Percentiles rank a stretch among this genome's conserved stretches.
phyloP scores from a whole-genome alignment of 1,140 invertebrate species.

The Pogonomyrmex californicus region DNA sequence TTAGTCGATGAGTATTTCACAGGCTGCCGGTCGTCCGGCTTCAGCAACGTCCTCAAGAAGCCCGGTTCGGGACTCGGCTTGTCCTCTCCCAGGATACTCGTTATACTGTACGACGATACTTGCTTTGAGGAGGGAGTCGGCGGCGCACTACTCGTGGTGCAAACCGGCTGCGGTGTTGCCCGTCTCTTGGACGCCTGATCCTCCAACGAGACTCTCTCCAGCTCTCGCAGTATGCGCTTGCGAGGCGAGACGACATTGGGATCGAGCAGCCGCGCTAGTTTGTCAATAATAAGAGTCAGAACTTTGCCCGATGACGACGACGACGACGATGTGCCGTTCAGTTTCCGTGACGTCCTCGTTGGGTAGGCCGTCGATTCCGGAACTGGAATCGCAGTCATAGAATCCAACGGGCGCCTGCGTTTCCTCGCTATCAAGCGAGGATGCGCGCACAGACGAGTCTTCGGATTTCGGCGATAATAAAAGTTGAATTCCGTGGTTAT shows the following conservation, averaged over 20 bases:
- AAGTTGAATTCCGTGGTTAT: slow-evolving; percentile 92
- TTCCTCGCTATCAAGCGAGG: slow-evolving; percentile 87
- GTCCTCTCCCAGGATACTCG: slow-evolving; percentile 90
- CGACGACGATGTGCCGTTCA: slow-evolving; percentile 73
- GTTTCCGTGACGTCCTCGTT: slow-evolving; percentile 80
- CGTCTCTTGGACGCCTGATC: slow-evolving; percentile 87
- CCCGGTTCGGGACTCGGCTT: slow-evolving; percentile 84
- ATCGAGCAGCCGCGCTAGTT: slow-evolving; percentile 84
- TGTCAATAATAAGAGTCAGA: slow-evolving; percentile 85
- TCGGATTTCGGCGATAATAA: slow-evolving; percentile 90
- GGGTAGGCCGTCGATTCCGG: slow-evolving; percentile 85
- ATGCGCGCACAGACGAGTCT: slow-evolving; percentile 83
- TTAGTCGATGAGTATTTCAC: slow-evolving; percentile 84
- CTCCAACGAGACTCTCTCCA: slow-evolving; percentile 91
- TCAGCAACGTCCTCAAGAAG: slow-evolving; percentile 85
- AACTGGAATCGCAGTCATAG: slow-evolving; percentile 77
- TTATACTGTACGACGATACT: slow-evolving; percentile 92
- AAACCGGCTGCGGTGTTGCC: slow-evolving; percentile 82
- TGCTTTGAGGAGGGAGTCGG: slow-evolving; percentile 86
- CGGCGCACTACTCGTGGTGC: slow-evolving; percentile 76
- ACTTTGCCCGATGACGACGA: slow-evolving; percentile 78
- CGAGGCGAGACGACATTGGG: slow-evolving; percentile 90
- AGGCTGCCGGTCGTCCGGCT: slow-evolving; percentile 83
- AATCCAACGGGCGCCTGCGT: slow-evolving; percentile 88
- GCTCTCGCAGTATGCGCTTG: slow-evolving; percentile 91